Percentiles rank a stretch among this genome's conserved stretches.
These are phyloP conservation scores for Phymanthus crucifer DNA, from an alignment of 92 coral and sea anemone genomes.

Conservation along the genomic window DNA sequence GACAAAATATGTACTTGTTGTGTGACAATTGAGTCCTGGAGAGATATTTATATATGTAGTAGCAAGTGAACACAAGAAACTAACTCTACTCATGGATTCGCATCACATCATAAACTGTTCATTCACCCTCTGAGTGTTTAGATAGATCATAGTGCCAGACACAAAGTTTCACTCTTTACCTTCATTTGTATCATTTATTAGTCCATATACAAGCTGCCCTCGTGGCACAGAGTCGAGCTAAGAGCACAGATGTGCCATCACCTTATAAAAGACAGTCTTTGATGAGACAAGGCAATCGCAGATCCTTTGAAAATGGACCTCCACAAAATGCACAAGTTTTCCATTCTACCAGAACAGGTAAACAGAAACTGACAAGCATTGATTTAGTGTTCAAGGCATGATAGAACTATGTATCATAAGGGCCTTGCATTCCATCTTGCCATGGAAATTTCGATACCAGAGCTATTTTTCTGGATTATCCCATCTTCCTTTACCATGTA, in stretches of 20 bases:
- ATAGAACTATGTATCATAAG: too few relatives aligned
- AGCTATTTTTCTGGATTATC: too few relatives aligned
- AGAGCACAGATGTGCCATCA: slow-evolving; percentile 70
- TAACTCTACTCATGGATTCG: too few relatives aligned
- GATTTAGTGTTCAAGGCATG: background rate
- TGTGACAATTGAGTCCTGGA: too few relatives aligned
- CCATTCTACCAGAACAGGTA: slow-evolving; percentile 26
- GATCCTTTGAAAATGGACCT: slow-evolving; percentile 74
- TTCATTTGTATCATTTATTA: background rate
- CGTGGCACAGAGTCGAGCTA: slow-evolving; percentile 35
- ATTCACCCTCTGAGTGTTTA: background rate
- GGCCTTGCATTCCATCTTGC: too few relatives aligned
- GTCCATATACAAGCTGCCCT: slow-evolving; percentile 44
- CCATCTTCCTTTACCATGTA: too few relatives aligned
- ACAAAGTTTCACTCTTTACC: slow-evolving; percentile 6
- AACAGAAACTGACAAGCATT: background rate
- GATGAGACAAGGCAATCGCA: slow-evolving; percentile 62
- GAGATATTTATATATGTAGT: too few relatives aligned
- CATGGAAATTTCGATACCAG: too few relatives aligned
- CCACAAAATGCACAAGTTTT: slow-evolving; percentile 38
- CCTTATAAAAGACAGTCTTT: slow-evolving; percentile 98
- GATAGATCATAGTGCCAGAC: background rate
- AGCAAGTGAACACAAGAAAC: too few relatives aligned
- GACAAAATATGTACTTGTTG: too few relatives aligned
- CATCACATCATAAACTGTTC: background rate